Evolutionary conservation across 1,140 invertebrate genomes (phyloP), one percentile per base, ranked within the genome.

Genomic region (Hylaeus anthracinus): DNA sequence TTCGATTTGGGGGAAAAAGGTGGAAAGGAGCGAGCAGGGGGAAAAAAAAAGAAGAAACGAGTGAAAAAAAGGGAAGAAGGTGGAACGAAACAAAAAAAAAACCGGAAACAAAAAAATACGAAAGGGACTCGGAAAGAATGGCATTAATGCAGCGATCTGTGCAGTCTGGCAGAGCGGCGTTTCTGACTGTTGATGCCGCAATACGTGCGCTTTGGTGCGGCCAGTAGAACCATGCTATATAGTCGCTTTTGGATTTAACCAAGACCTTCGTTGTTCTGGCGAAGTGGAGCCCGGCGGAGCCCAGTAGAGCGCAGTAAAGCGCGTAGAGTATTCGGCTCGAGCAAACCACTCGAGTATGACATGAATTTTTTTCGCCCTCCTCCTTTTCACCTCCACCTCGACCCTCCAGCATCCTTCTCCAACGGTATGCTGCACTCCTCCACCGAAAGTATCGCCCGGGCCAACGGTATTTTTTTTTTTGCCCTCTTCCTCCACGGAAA

Each of bases 261-360:
- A 69, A 79, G 80, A 69, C 83, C 74, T 81, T 87, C 70, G 70
- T 82, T 89, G 83, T 82, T 84, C 81, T 61, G 63, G 60, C 58
- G 82, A 87, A 86, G 80, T 81, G 81, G 79, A 85, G 81, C 75
- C 81, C 63, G 55, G 63, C 66, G 60, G 76, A 81, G 80, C 58
- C 73, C 84, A 80, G 77, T 77, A 85, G 83, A 87, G 83, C 76
- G 85, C 74, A 66, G 55, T 82, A 86, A 87, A 87, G 69, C 78
- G 78, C 72, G 63, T 55, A 61, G 80, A 83, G 81, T 63, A 70
- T 85, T 83, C 79, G 72, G 71, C 83, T 82, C 84, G 72, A 81
- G 79, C 73, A 77, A 86, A 77, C 84, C 83, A 81, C 83, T 85
- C 84, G 79, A 85, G 83, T 86, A 86, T 86, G 84, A 86, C 84